These are phyloP conservation scores for Sphaerophoria rueppellii DNA, from an alignment of 2,888 invertebrate genomes.

Conservation along the genomic window DNA sequence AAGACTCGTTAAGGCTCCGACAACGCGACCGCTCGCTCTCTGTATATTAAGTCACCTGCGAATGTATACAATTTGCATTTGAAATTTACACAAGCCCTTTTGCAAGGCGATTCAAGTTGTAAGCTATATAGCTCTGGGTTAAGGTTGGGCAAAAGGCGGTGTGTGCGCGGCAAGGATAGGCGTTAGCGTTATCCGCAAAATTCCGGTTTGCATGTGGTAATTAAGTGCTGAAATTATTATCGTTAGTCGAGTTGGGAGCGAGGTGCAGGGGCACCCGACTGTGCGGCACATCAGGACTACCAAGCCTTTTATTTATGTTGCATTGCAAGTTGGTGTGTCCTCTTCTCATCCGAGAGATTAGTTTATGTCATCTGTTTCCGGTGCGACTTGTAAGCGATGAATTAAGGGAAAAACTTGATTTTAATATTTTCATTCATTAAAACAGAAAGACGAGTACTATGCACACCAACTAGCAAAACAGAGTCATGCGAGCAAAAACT, in stretches of 20 bases:
- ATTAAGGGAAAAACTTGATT: slow-evolving; percentile 67
- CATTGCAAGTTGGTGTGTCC: background rate
- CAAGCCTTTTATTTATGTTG: slow-evolving; percentile 30
- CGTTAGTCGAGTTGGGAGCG: slow-evolving; percentile 30
- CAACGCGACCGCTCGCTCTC: background rate
- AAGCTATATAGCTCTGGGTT: background rate
- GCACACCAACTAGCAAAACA: background rate
- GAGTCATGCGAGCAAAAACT: slow-evolving; percentile 30
- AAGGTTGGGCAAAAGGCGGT: background rate
- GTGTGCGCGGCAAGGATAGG: slow-evolving; percentile 31
- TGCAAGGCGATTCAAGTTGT: slow-evolving; percentile 11
- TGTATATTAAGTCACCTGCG: slow-evolving; percentile 24
- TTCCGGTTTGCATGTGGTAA: slow-evolving; percentile 68
- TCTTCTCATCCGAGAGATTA: slow-evolving; percentile 57
- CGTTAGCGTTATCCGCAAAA: slow-evolving; percentile 52
- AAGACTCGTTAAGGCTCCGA: slow-evolving; percentile 32
- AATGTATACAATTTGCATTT: slow-evolving; percentile 64
- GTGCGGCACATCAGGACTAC: slow-evolving; percentile 40
- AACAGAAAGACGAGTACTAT: slow-evolving; percentile 43
- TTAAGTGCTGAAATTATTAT: slow-evolving; percentile 68
- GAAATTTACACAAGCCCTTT: slow-evolving; percentile 50
- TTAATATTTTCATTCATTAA: slow-evolving; percentile 70
- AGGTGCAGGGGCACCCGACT: slow-evolving; percentile 21
- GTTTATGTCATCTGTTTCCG: slow-evolving; percentile 70
- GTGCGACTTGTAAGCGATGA: slow-evolving; percentile 61